Evolutionary conservation across 2,888 invertebrate genomes (phyloP), one percentile per base, ranked within the genome.

Genomic region (Melanostoma scalare): DNA sequence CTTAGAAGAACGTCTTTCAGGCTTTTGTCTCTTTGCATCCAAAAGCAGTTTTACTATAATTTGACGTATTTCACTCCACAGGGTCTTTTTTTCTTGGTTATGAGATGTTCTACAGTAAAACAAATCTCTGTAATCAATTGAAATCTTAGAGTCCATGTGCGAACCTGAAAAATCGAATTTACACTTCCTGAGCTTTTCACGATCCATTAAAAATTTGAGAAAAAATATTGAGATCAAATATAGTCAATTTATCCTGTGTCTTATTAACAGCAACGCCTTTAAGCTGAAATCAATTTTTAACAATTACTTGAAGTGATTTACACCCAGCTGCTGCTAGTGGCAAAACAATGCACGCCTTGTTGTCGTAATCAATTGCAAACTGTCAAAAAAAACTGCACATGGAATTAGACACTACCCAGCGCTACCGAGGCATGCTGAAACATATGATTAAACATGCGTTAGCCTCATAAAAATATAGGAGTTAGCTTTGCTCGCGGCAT

Each of bases 311-410:
- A 71, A 71, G 75, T 75, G 69, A 44, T 80, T 75, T 65, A 52
- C 76, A 81, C 76, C 71, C 71, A 81, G 76, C 76, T 72, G 71
- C 71, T 76, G 76, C 76, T 38, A 60, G 65, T 63, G 20, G 44
- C 40, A 53, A 56, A 73, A 58, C 63, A 80, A 75, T 65, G 58
- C 53, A 60, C 81, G 71, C 42, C 48, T 30, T 48, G 81, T 10
- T 36, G 55, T 31, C 3, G 4, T 36, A 67, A 76, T 72, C 67
- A 65, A 53, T 61, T 60, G 30, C 48, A 36, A 53, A 48, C 71
- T 76, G 60, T 61, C 71, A 60, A 71, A 67, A 81, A 52, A 63
- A 20, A 74, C 52, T 63, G 61, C 42, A 63, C 42, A 55, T 55
- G 61, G 36, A 61, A 48, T 61, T 44, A 55, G 40, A 55, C 50